Percentiles rank a stretch among this genome's conserved stretches.
phyloP scores from a whole-genome alignment of 2,797 vertebrate species.

The Thamnophis elegans region DNA sequence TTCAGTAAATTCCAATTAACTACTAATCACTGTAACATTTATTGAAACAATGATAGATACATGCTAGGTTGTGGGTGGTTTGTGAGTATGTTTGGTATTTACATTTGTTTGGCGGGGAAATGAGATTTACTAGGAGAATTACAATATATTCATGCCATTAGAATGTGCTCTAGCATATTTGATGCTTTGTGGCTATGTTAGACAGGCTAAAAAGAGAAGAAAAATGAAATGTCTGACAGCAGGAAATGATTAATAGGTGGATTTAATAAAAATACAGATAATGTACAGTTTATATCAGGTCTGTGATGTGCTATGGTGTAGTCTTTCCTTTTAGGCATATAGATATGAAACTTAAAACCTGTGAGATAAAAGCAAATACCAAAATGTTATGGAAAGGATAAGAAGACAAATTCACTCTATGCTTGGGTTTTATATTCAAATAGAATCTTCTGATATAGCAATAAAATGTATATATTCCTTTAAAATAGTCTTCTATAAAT shows the following conservation, averaged over 20 bases:
- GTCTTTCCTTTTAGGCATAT: conserved; percentile 22
- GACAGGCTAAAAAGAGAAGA: neutral
- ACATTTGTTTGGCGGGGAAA: neutral
- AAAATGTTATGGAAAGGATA: neutral
- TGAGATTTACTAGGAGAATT: neutral
- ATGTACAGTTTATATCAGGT: conserved; percentile 13
- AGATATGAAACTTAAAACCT: neutral
- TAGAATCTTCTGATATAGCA: neutral
- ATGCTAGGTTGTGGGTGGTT: conserved; percentile 1
- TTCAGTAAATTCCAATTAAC: conserved; percentile 27
- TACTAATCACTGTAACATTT: conserved; percentile 5
- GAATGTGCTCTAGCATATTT: conserved; percentile 29
- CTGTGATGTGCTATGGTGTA: neutral
- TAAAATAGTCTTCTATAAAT: neutral
- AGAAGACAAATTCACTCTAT: neutral
- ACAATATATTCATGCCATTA: conserved; percentile 25
- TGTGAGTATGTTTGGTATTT: conserved; percentile 21
- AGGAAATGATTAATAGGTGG: neutral
- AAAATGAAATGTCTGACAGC: neutral
- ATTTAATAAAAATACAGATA: neutral
- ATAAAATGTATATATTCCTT: neutral
- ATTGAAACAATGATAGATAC: neutral
- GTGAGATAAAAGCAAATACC: neutral
- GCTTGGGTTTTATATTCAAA: neutral
- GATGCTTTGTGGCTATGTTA: conserved; percentile 22